Evolutionary conservation across 2,113 vertebrate species (phyloP).

Genomic region (Athene noctua): DNA sequence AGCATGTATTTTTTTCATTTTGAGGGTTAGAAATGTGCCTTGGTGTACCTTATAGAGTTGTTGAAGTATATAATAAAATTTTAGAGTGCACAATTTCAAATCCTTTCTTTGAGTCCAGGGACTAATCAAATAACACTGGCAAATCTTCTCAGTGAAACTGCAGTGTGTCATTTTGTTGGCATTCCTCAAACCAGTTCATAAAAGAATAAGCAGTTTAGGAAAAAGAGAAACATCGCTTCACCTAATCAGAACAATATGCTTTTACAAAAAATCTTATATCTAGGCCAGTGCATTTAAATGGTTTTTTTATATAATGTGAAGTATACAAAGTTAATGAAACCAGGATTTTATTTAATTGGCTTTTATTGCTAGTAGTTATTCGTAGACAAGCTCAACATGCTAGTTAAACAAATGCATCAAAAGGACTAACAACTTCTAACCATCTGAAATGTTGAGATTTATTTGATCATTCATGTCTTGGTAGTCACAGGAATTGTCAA

Average conservation of each 20-base stretch:
- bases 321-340: background rate
- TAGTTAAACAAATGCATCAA: background rate
- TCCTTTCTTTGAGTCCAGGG: background rate
- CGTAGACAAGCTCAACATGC: background rate
- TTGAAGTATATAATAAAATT: background rate
- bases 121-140: background rate
- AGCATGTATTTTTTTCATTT: background rate
- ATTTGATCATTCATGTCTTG: background rate
- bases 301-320: background rate
- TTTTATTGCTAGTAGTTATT: background rate
- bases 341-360: background rate
- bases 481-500: background rate
- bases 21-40: background rate
- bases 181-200: background rate
- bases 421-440: background rate
- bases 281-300: background rate
- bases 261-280: background rate
- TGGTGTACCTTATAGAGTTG: background rate
- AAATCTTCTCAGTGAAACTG: background rate
- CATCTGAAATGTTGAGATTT: background rate
- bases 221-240: background rate
- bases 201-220: background rate
- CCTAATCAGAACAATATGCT: background rate
- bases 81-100: background rate
- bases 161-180: background rate